Evolutionary conservation across 2,113 vertebrate genomes (phyloP).

Genomic region (Pelodiscus sinensis): DNA sequence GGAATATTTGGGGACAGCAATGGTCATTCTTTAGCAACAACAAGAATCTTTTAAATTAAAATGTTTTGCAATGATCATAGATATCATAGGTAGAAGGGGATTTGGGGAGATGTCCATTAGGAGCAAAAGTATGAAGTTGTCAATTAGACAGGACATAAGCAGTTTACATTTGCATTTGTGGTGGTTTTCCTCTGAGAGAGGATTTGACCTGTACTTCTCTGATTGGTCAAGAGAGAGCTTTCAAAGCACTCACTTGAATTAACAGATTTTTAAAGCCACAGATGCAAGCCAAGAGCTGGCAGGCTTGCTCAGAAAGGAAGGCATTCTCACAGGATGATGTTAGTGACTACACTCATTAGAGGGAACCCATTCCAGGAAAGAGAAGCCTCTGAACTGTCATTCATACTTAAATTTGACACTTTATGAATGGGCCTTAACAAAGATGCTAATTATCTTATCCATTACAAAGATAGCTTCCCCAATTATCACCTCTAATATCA

Average conservation of each 20-base stretch:
- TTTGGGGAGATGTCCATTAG: not conserved
- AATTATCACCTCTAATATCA: too few relatives aligned
- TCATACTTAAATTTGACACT: too few relatives aligned
- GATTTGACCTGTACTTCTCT: fast-evolving
- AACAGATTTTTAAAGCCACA: too few relatives aligned
- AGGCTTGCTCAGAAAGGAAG: not conserved
- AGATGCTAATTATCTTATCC: too few relatives aligned
- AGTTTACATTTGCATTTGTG: not conserved
- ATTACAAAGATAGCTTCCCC: too few relatives aligned
- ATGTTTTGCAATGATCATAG: not conserved
- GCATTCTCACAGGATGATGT: not conserved
- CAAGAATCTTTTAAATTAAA: not conserved
- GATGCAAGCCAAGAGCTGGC: too few relatives aligned
- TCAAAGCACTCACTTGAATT: too few relatives aligned
- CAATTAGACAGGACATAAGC: not conserved
- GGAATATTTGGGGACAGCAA: not conserved
- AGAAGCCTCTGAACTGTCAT: too few relatives aligned
- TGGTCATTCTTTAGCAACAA: not conserved
- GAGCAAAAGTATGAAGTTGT: not conserved
- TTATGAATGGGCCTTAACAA: too few relatives aligned
- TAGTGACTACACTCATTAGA: not conserved
- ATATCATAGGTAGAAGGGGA: not conserved
- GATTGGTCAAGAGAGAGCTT: not conserved
- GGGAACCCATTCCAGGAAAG: not conserved
- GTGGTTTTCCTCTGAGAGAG: not conserved